Evolutionary conservation across 2,797 vertebrate species (phyloP), one percentile per base, ranked within the genome.

Genomic region (Emys orbicularis): DNA sequence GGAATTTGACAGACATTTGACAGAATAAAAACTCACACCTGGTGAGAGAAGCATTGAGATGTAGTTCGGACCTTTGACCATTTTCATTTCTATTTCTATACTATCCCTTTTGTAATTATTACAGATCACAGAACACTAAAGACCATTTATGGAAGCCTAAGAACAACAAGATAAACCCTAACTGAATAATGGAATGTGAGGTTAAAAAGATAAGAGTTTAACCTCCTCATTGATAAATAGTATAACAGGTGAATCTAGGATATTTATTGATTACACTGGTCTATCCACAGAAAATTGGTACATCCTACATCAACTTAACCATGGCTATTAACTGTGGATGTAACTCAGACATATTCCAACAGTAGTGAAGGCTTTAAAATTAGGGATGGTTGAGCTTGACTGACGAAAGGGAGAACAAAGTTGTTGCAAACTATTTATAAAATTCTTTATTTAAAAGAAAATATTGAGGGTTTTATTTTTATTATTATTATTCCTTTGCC

Each of bases 1-100:
- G n/a, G 29, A 87, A 86, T 88, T 86, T 89, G 59, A 92, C 37
- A 87, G 41, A 56, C 2, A 84, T 80, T 61, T 84, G 76, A 89
- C 65, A 92, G 44, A 88, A 90, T 81, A 85, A 86, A 94, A 96
- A 41, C 83, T 83, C 41, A 31, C 8, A 87, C 29, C 37, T 56
- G 53, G 19, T 57, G 68, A 92, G 89, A 95, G 27, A 47, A 96
- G 74, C 0, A 0, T 29, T 84, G 16, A 49, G 41, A 84, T 81
- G 61, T 29, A 49, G 19, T 79, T 85, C 89, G 27, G 13, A 50
- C 37, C 87, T 13, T 76, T 90, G 57, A 90, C 79, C 61, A 3
- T 77, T 34, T 57, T 80, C 65, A n/a, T 83, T 89, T 53, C 49
- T 92, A 23, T 80, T 93, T 90, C 80, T 95, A 86, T 79, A 83